A percentile compares a stretch with the other conserved stretches of the same genome.
Evolutionary conservation across 1,140 invertebrate species (phyloP).

Genomic region (Pogonognathellus flavescens): DNA sequence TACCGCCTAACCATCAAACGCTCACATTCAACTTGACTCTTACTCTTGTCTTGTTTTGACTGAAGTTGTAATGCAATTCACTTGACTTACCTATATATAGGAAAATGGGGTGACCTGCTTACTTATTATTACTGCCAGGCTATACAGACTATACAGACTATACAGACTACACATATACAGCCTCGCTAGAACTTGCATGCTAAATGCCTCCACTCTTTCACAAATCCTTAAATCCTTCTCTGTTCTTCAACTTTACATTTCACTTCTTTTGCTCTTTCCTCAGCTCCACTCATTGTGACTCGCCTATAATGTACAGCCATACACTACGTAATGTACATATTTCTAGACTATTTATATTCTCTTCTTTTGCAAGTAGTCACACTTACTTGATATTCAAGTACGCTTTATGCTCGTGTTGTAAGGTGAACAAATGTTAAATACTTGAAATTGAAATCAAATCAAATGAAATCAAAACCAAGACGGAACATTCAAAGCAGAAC

Average conservation of each 20-base stretch:
- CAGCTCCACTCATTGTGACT: too few species aligned
- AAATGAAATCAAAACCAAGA: constrained; percentile 38
- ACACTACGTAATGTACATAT: too few species aligned
- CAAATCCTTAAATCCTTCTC: too few species aligned
- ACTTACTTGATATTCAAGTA: too few species aligned
- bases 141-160: too few species aligned
- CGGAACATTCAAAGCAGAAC: constrained; percentile 31
- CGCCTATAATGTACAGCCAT: too few species aligned
- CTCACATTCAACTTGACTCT: constrained; percentile 35
- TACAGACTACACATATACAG: too few species aligned
- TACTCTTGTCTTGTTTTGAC: not conserved
- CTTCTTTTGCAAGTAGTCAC: too few species aligned
- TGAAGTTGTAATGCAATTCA: not conserved
- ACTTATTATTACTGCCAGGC: constrained; percentile 17
- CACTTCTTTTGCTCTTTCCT: constrained; percentile 9
- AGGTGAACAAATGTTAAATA: not conserved
- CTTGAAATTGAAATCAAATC: constrained; percentile 23
- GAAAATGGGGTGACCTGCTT: constrained; percentile 62
- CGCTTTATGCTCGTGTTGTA: too few species aligned
- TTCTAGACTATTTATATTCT: not conserved
- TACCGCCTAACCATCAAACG: too few species aligned
- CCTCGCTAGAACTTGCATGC: not conserved
- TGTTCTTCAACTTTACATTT: constrained; percentile 25
- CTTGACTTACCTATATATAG: constrained; percentile 48
- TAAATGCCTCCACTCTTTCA: not conserved